These are phyloP conservation scores for Scaptomyza cyrtandrae DNA, from an alignment of 2,888 invertebrate species.

Conservation along the genomic window DNA sequence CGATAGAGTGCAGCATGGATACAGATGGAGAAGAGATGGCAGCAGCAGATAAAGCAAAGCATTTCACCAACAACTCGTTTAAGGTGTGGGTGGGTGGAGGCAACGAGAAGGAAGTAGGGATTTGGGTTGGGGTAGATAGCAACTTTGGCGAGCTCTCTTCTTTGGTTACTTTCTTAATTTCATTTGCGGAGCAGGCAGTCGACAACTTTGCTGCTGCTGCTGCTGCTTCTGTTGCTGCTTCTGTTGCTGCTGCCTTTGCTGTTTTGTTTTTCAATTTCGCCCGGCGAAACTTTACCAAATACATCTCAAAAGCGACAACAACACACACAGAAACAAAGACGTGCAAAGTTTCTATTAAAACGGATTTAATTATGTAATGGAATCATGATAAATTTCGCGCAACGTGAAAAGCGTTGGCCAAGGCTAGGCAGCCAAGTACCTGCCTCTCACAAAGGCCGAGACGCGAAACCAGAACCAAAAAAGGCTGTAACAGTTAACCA, in stretches of 20 bases:
- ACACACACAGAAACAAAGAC: constrained; percentile 54
- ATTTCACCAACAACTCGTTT: constrained; percentile 45
- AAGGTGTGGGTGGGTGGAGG: constrained; percentile 28
- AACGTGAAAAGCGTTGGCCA: constrained; percentile 78
- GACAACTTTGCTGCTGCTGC: constrained; percentile 46
- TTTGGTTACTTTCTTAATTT: constrained; percentile 80
- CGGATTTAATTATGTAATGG: constrained; percentile 83
- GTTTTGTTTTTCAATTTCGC: constrained; percentile 78
- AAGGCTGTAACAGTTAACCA: constrained; percentile 22
- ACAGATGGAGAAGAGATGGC: constrained; percentile 51
- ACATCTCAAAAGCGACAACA: constrained; percentile 69
- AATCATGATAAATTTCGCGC: constrained; percentile 82
- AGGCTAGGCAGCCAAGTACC: constrained; percentile 54
- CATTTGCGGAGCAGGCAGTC: constrained; percentile 63
- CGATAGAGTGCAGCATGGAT: constrained; percentile 54
- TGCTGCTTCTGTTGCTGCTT: constrained; percentile 26
- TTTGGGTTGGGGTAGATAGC: constrained; percentile 12
- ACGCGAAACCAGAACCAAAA: constrained; percentile 39
- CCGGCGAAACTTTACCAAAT: constrained; percentile 73
- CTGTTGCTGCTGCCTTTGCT: constrained; percentile 56
- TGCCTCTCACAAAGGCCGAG: constrained; percentile 54
- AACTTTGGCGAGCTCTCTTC: constrained; percentile 60
- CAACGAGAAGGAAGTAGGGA: no score
- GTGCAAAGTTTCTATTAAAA: constrained; percentile 80
- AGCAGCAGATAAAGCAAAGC: constrained; percentile 64